A percentile compares a stretch with the other conserved stretches of the same genome.
Evolutionary conservation across 2,888 invertebrate species (phyloP).

Genomic region (Itoplectis maculator): DNA sequence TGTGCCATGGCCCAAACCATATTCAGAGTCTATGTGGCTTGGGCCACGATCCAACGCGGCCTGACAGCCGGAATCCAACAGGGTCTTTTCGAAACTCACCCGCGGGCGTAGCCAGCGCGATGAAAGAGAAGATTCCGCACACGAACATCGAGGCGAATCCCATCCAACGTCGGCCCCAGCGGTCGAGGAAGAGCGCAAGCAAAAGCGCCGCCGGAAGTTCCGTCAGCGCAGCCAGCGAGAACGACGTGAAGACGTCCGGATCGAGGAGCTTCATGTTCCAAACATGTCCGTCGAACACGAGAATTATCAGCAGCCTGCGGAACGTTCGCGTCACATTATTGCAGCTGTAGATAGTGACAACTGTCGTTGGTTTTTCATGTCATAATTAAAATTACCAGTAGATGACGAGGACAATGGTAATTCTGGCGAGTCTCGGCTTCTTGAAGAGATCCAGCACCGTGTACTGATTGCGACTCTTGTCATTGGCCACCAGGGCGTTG

Average conservation of each 20-base stretch:
- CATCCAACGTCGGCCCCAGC: constrained; percentile 94
- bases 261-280: constrained; percentile 94
- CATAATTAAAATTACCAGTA: constrained; percentile 92
- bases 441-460: constrained; percentile 93
- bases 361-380: no score
- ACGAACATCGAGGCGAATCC: constrained; percentile 93
- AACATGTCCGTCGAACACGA: constrained; percentile 95
- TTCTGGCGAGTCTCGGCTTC: constrained; percentile 90
- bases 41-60: no score
- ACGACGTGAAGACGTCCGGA: constrained; percentile 92
- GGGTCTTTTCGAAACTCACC: constrained; percentile 86
- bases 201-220: constrained; percentile 94
- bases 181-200: constrained; percentile 91
- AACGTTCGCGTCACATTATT: constrained; percentile 20
- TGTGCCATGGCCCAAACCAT: no score
- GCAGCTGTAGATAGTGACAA: no score
- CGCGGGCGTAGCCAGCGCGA: constrained; percentile 91
- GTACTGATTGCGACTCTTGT: constrained; percentile 89
- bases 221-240: constrained; percentile 93
- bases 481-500: constrained; percentile 88
- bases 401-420: constrained; percentile 91
- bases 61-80: no score
- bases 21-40: no score
- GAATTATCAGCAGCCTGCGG: constrained; percentile 90
- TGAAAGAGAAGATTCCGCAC: constrained; percentile 92